Evolutionary conservation across 2,797 vertebrate species (phyloP).

Genomic region (Lindbergichthys nudifrons): DNA sequence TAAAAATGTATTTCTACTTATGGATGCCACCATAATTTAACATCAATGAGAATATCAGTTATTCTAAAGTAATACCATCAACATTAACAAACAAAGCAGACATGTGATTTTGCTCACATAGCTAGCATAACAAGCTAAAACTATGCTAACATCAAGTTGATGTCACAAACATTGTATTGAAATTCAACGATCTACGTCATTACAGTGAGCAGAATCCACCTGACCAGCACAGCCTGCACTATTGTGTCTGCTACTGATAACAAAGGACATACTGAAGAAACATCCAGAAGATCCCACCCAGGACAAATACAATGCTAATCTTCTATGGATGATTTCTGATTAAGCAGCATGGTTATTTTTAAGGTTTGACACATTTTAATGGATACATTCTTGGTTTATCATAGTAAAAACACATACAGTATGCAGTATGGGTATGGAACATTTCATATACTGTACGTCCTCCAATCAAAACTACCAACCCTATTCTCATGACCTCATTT

Average conservation of each 20-base stretch:
- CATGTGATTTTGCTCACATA: neutral
- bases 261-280: conserved; percentile 4
- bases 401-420: conserved; percentile 6
- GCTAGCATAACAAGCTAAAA: neutral
- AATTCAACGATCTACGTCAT: neutral
- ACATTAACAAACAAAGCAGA: neutral
- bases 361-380: neutral
- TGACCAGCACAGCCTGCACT: neutral
- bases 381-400: conserved; percentile 13
- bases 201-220: conserved; percentile 4
- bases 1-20: too few relatives aligned
- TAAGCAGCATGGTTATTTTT: neutral
- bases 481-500: neutral
- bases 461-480: conserved; percentile 1
- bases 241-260: conserved; percentile 43
- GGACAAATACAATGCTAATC: neutral
- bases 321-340: neutral
- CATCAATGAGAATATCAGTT: neutral
- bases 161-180: neutral
- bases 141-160: neutral
- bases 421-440: neutral
- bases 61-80: neutral
- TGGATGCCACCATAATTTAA: neutral
- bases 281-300: neutral
- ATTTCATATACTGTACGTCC: neutral